phyloP scores from a whole-genome alignment of 1,140 invertebrate species.

The Andricus grossulariae region DNA sequence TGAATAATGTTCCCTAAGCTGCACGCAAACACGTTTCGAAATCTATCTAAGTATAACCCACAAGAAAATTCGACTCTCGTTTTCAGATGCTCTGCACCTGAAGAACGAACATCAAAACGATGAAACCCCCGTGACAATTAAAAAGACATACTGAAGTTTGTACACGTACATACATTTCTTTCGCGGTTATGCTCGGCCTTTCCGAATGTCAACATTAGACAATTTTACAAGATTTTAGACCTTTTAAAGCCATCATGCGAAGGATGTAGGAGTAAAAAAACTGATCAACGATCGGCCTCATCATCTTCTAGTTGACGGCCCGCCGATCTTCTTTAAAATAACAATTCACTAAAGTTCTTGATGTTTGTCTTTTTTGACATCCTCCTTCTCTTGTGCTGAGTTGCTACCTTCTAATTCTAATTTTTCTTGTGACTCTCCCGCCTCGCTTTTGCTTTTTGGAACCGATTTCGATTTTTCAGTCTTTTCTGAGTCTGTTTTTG shows the following conservation, averaged over 20 bases:
- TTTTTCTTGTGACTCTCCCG: slow-evolving; percentile 47
- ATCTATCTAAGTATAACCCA: neutral
- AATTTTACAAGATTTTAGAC: too few relatives aligned
- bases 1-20: slow-evolving; percentile 8
- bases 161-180: slow-evolving; percentile 51
- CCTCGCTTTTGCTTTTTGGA: slow-evolving; percentile 53
- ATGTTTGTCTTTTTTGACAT: slow-evolving; percentile 43
- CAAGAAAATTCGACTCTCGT: slow-evolving; percentile 5
- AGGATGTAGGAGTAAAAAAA: neutral
- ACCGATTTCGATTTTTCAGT: slow-evolving; percentile 17
- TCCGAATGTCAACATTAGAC: slow-evolving; percentile 48
- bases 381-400: slow-evolving; percentile 58
- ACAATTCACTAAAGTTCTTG: slow-evolving; percentile 33
- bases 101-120: neutral
- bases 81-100: neutral
- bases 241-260: slow-evolving; percentile 52
- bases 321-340: slow-evolving; percentile 49
- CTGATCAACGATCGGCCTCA: slow-evolving; percentile 58
- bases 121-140: slow-evolving; percentile 9
- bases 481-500: slow-evolving; percentile 32
- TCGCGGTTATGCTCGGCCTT: slow-evolving; percentile 74
- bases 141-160: slow-evolving; percentile 25
- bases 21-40: slow-evolving; percentile 24
- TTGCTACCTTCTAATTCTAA: slow-evolving; percentile 45
- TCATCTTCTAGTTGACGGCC: slow-evolving; percentile 44